Evolutionary conservation across 2,113 vertebrate genomes (phyloP), one percentile per base, ranked within the genome.

Genomic region (Phalacrocorax carbo): DNA sequence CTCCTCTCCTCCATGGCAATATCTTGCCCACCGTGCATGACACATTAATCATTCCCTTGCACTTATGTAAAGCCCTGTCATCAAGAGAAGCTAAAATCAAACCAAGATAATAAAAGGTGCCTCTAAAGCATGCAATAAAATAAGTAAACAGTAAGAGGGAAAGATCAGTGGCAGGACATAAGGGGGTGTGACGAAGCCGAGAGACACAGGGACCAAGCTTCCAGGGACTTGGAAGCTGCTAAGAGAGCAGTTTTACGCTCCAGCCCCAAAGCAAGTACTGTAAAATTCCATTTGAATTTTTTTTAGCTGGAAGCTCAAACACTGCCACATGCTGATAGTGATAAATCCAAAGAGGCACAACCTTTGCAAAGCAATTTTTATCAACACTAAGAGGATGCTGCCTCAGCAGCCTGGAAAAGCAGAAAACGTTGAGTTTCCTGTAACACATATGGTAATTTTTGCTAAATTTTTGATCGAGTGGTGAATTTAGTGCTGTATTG

Each of bases 301-400:
- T 95, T 75, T 92, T 69, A 95, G 86, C 84, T 96, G 73, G 90
- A 97, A 97, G 94, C 94, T 93, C 95, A 92, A 96, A 82, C 91
- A 82, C 84, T 97, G 91, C 76, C 95, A 93, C 88, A 97, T 96
- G 91, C 94, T 94, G 90, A 96, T 96, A 96, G 88, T 91, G 97
- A 96, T 97, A 96, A 97, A 95, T 97, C 96, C 93, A 95, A 96
- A 97, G 77, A 98, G 96, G 93, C 94, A 93, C 92, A 97, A 96
- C 86, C 97, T 96, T 96, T 96, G 96, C 75, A 97, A 93, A 96
- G 96, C 83, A 97, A 96, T 95, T 98, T 97, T 95, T 97, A 97
- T 95, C 97, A 95, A 64, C 89, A 72, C 71, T 85, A 96, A 94
- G 84, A 93, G 96, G 51, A 91, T 97, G 96, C 96, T 96, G 91